Evolutionary conservation across 2,888 invertebrate genomes (phyloP), one percentile per base, ranked within the genome.

Genomic region (Hypercompe scribonia): DNA sequence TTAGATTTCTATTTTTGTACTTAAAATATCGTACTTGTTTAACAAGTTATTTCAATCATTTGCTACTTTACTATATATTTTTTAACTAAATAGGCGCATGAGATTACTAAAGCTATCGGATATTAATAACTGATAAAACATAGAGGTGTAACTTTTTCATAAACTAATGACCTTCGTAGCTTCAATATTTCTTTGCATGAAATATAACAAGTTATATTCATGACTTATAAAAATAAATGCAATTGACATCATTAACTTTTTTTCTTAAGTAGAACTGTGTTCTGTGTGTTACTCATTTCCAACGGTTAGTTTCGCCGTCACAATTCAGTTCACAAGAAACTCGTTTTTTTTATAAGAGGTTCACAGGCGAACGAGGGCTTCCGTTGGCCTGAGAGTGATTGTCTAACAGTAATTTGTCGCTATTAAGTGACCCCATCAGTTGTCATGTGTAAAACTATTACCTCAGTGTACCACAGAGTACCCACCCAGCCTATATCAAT

Each of bases 251-350:
- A 11, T 33, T 50, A 13, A 42, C 46, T 42, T 24, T 50, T 31
- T 31, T 28, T 46, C 31, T 50, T 67, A 33, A 13, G 2, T 54
- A 54, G n/a, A n/a, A 33, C 34, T 33, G 33, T 33, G 13, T 31
- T 31, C 28, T 5, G 28, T 31, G 18, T 36, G 24, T 58, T 54
- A 54, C 50, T 83, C 84, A 88, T 87, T 88, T 81, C 88, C 88
- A 89, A 90, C 90, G 89, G 89, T 88, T 87, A 82, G 87, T 86
- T 87, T 82, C 76, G 83, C 78, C 82, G 89, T 87, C 86, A 82
- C 85, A 90, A 87, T 89, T 89, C 88, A 88, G 88, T 87, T 89
- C 88, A 88, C 91, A 88, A 80, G 86, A 77, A 81, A 83, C 84
- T 88, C 87, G 88, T 90, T 90, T 88, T 87, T 88, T 84, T 90